phyloP scores from a whole-genome alignment of 2,797 vertebrate genomes.

The Anguilla anguilla region DNA sequence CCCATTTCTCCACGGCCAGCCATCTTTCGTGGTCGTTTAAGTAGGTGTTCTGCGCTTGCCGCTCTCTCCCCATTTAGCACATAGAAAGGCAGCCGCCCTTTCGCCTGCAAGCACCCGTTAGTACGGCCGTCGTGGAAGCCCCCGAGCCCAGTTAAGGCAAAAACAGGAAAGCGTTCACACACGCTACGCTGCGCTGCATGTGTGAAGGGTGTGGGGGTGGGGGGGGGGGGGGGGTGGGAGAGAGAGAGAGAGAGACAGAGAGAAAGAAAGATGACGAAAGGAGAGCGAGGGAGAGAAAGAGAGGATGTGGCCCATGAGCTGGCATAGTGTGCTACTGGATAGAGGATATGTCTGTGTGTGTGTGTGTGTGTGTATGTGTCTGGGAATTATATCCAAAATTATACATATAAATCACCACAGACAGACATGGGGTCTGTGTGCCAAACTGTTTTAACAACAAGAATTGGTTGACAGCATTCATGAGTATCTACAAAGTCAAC shows the following conservation, averaged over 20 bases:
- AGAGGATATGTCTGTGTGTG: neutral
- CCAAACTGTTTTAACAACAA: conserved; percentile 32
- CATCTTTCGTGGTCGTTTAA: neutral
- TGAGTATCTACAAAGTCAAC: conserved; percentile 46
- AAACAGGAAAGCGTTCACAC: neutral
- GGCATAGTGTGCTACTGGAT: conserved; percentile 52
- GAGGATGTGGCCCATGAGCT: conserved; percentile 37
- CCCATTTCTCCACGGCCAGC: neutral
- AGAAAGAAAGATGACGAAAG: neutral
- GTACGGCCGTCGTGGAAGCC: neutral
- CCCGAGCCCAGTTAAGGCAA: neutral
- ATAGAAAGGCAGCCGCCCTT: neutral
- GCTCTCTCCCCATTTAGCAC: neutral
- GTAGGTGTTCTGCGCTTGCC: neutral
- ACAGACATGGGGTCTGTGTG: neutral
- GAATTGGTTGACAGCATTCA: conserved; percentile 37
- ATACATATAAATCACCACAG: conserved; percentile 29
- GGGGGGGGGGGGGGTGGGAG: neutral
- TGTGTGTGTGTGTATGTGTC: conserved; percentile 17
- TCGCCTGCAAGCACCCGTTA: neutral
- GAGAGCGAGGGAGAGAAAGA: neutral
- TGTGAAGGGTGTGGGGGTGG: neutral
- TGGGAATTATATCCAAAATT: conserved; percentile 14
- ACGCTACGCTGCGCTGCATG: neutral
- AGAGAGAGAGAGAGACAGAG: neutral